A percentile compares a stretch with the other conserved stretches of the same genome.
These are phyloP conservation scores for Adela reaumurella DNA, from an alignment of 2,888 invertebrate species.

Conservation along the genomic window DNA sequence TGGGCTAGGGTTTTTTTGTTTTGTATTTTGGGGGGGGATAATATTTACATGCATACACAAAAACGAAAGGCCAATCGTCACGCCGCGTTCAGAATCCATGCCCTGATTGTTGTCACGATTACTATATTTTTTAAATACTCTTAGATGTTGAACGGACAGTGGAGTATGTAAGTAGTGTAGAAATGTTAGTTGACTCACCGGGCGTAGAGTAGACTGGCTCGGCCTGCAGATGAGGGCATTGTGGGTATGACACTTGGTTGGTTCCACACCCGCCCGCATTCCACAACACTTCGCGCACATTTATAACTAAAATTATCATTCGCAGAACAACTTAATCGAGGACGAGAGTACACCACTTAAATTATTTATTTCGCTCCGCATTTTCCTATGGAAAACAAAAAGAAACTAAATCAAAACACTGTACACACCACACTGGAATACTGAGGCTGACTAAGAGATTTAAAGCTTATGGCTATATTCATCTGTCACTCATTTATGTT, in stretches of 20 bases:
- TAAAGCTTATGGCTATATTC: background rate
- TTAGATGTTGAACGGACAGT: background rate
- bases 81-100: too few relatives aligned
- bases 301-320: slow-evolving; percentile 42
- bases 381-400: slow-evolving; percentile 55
- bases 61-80: too few relatives aligned
- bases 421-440: background rate
- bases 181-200: slow-evolving; percentile 1
- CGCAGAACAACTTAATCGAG: slow-evolving; percentile 53
- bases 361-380: slow-evolving; percentile 53
- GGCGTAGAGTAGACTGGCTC: background rate
- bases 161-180: background rate
- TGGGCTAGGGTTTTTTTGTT: too few relatives aligned
- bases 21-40: too few relatives aligned
- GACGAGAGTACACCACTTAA: slow-evolving; percentile 53
- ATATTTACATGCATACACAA: too few relatives aligned
- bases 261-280: slow-evolving; percentile 13
- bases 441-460: background rate
- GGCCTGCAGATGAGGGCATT: background rate
- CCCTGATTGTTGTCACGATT: too few relatives aligned
- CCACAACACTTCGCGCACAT: slow-evolving; percentile 46
- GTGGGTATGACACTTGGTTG: too few relatives aligned
- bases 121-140: too few relatives aligned
- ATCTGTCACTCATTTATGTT: slow-evolving; percentile 20
- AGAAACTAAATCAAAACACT: slow-evolving; percentile 22